A percentile compares a stretch with the other conserved stretches of the same genome.
These are phyloP conservation scores for Drosophila tristis DNA, from an alignment of 1,140 invertebrate species.

Conservation along the genomic window DNA sequence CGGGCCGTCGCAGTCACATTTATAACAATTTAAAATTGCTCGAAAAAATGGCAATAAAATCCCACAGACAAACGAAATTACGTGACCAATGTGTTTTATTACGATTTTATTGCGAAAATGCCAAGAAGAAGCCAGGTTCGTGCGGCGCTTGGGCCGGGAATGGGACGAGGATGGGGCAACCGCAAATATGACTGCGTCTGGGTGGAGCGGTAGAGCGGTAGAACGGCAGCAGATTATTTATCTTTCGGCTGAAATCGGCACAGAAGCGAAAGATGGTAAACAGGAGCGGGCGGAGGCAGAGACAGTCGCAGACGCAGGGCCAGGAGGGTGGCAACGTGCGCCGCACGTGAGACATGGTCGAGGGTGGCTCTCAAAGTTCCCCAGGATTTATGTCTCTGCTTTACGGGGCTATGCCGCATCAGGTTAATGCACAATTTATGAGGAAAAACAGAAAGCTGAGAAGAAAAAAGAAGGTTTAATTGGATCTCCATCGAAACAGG, in stretches of 20 bases:
- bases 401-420: slow-evolving; percentile 66
- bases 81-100: slow-evolving; percentile 84
- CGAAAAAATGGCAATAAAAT: slow-evolving; percentile 84
- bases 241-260: slow-evolving; percentile 79
- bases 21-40: slow-evolving; percentile 83
- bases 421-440: slow-evolving; percentile 78
- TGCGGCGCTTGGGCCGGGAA: slow-evolving; percentile 2
- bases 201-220: slow-evolving; percentile 70
- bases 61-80: slow-evolving; percentile 84
- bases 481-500: slow-evolving; percentile 25
- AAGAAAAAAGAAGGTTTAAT: slow-evolving; percentile 35
- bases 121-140: slow-evolving; percentile 71
- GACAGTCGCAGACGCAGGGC: not conserved
- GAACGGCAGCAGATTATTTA: slow-evolving; percentile 74
- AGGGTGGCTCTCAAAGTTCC: slow-evolving; percentile 64
- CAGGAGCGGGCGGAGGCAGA: slow-evolving; percentile 30
- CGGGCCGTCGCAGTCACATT: slow-evolving; percentile 63
- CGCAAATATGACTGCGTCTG: slow-evolving; percentile 79
- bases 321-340: slow-evolving; percentile 26
- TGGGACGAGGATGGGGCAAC: slow-evolving; percentile 32
- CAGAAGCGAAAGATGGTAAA: slow-evolving; percentile 66
- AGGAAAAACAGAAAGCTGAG: slow-evolving; percentile 31
- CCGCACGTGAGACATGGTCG: slow-evolving; percentile 67
- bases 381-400: slow-evolving; percentile 58
- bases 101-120: slow-evolving; percentile 84